Evolutionary conservation across 1,140 invertebrate species (phyloP).

Genomic region (Drosophila funebris): DNA sequence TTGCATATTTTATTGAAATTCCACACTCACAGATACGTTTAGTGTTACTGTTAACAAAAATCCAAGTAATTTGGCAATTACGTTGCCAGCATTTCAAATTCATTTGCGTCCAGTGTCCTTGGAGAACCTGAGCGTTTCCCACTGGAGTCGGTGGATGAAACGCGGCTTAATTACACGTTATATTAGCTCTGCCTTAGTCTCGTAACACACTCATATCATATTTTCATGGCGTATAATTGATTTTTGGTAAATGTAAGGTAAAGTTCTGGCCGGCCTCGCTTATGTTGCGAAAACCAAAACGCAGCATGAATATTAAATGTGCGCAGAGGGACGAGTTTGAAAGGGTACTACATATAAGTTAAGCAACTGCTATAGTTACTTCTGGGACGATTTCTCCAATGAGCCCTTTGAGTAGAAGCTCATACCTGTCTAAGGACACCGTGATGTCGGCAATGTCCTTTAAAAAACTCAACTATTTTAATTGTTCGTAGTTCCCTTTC

Average conservation of each 20-base stretch:
- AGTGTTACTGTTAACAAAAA: slow-evolving; percentile 59
- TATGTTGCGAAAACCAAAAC: slow-evolving; percentile 54
- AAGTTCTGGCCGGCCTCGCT: slow-evolving; percentile 8
- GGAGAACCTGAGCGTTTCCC: slow-evolving; percentile 28
- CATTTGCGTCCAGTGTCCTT: slow-evolving; percentile 17
- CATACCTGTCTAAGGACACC: neutral
- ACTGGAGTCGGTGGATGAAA: slow-evolving; percentile 13
- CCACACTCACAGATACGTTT: slow-evolving; percentile 72
- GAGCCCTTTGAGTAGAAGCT: neutral
- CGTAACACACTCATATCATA: slow-evolving; percentile 47
- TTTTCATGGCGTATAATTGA: slow-evolving; percentile 74
- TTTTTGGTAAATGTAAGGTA: slow-evolving; percentile 66
- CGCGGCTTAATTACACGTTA: slow-evolving; percentile 73
- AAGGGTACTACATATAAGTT: slow-evolving; percentile 12
- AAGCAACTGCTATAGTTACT: neutral
- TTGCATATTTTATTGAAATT: slow-evolving; percentile 80
- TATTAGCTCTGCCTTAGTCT: slow-evolving; percentile 47
- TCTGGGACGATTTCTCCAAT: neutral
- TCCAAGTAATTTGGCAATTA: slow-evolving; percentile 75
- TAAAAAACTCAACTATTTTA: slow-evolving; percentile 3
- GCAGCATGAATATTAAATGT: slow-evolving; percentile 71
- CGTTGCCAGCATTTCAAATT: slow-evolving; percentile 75
- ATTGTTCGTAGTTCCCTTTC: neutral
- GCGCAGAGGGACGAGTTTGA: neutral
- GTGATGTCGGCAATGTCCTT: neutral